These are phyloP conservation scores for Epinotia bilunana DNA, from an alignment of 2,888 invertebrate species.

Conservation along the genomic window DNA sequence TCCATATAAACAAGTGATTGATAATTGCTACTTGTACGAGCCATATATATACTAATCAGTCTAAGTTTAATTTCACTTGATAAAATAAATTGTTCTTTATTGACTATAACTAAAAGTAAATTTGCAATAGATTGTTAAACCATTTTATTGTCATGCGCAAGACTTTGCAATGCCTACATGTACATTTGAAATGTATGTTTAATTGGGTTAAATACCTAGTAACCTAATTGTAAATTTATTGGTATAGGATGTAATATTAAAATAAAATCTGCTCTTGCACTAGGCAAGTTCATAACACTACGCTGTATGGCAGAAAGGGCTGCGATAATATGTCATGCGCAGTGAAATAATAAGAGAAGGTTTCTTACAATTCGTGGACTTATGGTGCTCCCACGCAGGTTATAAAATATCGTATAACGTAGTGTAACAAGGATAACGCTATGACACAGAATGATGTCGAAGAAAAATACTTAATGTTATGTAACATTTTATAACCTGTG, in stretches of 20 bases:
- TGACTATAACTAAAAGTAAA: background rate
- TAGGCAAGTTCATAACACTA: no score
- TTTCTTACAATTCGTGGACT: conserved; percentile 11
- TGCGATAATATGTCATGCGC: no score
- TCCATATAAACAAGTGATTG: background rate
- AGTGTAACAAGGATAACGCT: no score
- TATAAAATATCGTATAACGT: no score
- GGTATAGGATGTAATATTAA: no score
- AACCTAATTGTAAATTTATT: background rate
- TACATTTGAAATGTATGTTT: conserved; percentile 6
- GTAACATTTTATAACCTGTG: no score
- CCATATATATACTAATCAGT: background rate
- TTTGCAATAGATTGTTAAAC: background rate
- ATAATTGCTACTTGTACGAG: background rate
- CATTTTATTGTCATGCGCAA: background rate
- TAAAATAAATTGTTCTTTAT: no score
- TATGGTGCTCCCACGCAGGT: background rate
- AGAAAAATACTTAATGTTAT: no score
- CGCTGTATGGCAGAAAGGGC: no score
- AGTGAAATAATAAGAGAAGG: background rate
- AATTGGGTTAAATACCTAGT: background rate
- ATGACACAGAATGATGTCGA: no score
- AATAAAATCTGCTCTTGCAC: no score
- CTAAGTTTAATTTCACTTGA: no score
- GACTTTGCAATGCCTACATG: background rate